Conservation (phyloP, 2,113 vertebrate species). For the Lepisosteus osseus region DNA sequence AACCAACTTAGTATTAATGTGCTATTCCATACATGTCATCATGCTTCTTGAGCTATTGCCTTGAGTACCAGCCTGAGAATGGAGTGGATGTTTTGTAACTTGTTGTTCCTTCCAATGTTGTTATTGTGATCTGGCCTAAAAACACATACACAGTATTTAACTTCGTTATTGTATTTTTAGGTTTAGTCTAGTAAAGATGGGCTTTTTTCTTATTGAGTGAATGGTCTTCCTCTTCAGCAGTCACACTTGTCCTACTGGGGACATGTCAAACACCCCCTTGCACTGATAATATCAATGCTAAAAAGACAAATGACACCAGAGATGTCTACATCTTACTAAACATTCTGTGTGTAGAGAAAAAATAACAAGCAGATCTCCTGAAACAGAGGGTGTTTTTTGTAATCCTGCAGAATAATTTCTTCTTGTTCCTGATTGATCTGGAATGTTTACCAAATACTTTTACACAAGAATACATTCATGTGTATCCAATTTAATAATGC, state of each 20-base stretch:
- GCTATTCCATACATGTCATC: not conserved
- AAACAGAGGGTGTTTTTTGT: no score
- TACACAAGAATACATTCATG: no score
- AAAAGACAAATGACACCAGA: not conserved
- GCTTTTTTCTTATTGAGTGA: slow-evolving; percentile 34
- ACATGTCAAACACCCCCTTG: not conserved
- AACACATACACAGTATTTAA: no score
- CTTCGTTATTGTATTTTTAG: slow-evolving; percentile 42
- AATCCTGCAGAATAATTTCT: no score
- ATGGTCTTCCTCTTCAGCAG: slow-evolving; percentile 59
- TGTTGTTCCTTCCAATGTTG: not conserved
- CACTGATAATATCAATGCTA: not conserved
- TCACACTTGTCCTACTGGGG: slow-evolving; percentile 33
- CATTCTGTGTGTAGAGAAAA: no score
- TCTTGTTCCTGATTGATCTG: no score
- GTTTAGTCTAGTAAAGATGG: slow-evolving; percentile 58
- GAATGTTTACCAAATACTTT: no score
- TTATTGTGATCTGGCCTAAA: not conserved
- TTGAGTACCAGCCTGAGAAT: no score
- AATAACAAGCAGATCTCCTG: no score
- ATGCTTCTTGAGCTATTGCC: not conserved
- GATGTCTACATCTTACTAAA: no score
- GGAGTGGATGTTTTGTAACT: no score
- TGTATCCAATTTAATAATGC: no score
- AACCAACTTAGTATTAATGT: not conserved